These are phyloP conservation scores for Lepilemur septentrionalis DNA, from an alignment of 2,797 vertebrate species.

Conservation along the genomic window DNA sequence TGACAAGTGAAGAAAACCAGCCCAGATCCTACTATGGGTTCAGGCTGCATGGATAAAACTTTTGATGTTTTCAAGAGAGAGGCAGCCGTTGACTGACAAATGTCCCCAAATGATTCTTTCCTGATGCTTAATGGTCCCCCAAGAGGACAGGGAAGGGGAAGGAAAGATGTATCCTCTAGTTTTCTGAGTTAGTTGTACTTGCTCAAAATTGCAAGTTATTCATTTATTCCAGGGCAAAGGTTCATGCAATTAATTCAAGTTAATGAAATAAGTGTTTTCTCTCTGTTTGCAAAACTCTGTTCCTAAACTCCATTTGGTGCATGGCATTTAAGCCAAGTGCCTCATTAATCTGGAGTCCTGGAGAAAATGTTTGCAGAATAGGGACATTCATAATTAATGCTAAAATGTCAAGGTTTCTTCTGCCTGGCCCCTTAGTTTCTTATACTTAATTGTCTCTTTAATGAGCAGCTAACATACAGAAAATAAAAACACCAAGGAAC, in stretches of 20 bases:
- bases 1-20: too few species aligned
- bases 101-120: neutral
- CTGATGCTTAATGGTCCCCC: neutral
- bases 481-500: neutral
- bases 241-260: conserved; percentile 63
- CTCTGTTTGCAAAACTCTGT: conserved; percentile 54
- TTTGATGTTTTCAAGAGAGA: neutral
- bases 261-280: neutral
- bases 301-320: conserved; percentile 49
- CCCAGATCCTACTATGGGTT: neutral
- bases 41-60: accelerated
- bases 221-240: conserved; percentile 55
- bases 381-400: conserved; percentile 72
- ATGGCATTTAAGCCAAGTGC: conserved; percentile 69
- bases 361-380: conserved; percentile 75
- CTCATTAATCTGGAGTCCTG: conserved; percentile 73
- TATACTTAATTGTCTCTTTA: conserved; percentile 65
- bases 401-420: conserved; percentile 69
- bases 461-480: conserved; percentile 42
- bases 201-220: conserved; percentile 40
- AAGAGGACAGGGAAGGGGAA: neutral
- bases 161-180: neutral
- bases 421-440: conserved; percentile 43
- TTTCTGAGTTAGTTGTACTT: conserved; percentile 38
- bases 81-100: accelerated